A percentile compares a stretch with the other conserved stretches of the same genome.
phyloP scores from a whole-genome alignment of 2,113 vertebrate genomes.

The Cochlearius cochlearius region DNA sequence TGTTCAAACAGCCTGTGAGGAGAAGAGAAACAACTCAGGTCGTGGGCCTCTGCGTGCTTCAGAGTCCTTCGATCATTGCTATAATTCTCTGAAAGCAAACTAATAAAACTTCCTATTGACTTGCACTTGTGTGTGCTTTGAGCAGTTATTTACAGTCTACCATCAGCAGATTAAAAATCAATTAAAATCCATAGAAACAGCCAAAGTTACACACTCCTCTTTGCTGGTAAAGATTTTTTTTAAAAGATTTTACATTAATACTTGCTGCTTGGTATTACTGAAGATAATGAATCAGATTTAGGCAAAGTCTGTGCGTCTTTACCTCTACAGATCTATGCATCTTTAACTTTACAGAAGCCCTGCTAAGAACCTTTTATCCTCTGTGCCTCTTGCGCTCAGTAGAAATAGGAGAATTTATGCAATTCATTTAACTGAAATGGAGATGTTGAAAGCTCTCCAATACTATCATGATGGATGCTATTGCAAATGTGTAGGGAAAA shows the following conservation, averaged over 20 bases:
- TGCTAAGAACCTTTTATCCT: background rate
- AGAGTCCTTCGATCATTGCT: slow-evolving; percentile 34
- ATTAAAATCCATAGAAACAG: slow-evolving; percentile 70
- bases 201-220: slow-evolving; percentile 58
- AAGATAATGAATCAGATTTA: slow-evolving; percentile 64
- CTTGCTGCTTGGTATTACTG: slow-evolving; percentile 47
- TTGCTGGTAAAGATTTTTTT: slow-evolving; percentile 57
- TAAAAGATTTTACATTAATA: slow-evolving; percentile 73
- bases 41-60: background rate
- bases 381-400: background rate
- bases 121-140: slow-evolving; percentile 56
- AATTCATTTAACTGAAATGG: slow-evolving; percentile 25
- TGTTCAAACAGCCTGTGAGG: slow-evolving; percentile 30
- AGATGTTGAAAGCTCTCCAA: slow-evolving; percentile 29
- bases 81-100: slow-evolving; percentile 67
- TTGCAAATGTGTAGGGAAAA: slow-evolving; percentile 30
- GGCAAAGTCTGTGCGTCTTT: background rate
- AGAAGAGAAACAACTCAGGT: slow-evolving; percentile 34
- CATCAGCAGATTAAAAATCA: slow-evolving; percentile 75
- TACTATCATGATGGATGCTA: slow-evolving; percentile 11
- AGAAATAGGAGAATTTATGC: slow-evolving; percentile 21
- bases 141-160: slow-evolving; percentile 66
- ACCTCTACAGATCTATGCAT: background rate
- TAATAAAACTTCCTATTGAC: slow-evolving; percentile 66
- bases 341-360: background rate